Base-by-base conservation (phyloP, 2,797 vertebrate species). In the Sebastes matsubarae region DNA sequence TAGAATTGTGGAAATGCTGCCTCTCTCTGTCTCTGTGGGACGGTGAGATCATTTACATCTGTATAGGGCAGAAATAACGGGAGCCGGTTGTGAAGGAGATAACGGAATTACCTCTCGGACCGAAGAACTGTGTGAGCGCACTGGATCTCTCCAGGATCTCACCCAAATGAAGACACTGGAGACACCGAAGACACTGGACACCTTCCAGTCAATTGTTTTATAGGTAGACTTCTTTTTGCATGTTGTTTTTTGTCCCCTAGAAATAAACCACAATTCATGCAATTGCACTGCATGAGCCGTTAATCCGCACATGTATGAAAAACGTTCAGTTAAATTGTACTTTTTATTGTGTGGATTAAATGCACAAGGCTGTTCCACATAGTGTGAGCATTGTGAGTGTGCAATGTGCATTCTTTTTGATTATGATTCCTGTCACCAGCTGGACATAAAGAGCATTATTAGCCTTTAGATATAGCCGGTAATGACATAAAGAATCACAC, bases 81-180 rank as follows among this genome's bases (percentile, higher is more conserved):
- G 87, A 79, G 66, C 80, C 42, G 67, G 55, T 20, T 20, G 85
- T 57, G 83, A 8, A 80, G 74, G 79, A 88, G 84, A 90, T 88
- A 90, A 92, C 87, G 93, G 93, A 93, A 90, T 92, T 87, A 92
- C 81, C 84, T 80, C 86, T 78, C 50, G 67, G 89, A 92, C 88
- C 89, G 80, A 59, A 59, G 57, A 88, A 88, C 81, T 89, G 87
- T 86, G 87, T 16, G 88, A 87, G 77, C 55, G 57, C 71, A 63
- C 66, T 66, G 58, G 36, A 70, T 75, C 2, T 20, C 77, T 57
- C 78, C 72, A 46, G 77, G 67, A 82, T 68, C 52, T 68, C 72
- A 13, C 70, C 27, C 65, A 16, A 54, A n/a, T 24, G n/a, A 13
- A 55, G 75, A 84, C 79, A 66, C 80, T 58, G 82, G 84, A 87